Conservation (phyloP, 1,140 invertebrate genomes). For the Drosophila virilis region DNA sequence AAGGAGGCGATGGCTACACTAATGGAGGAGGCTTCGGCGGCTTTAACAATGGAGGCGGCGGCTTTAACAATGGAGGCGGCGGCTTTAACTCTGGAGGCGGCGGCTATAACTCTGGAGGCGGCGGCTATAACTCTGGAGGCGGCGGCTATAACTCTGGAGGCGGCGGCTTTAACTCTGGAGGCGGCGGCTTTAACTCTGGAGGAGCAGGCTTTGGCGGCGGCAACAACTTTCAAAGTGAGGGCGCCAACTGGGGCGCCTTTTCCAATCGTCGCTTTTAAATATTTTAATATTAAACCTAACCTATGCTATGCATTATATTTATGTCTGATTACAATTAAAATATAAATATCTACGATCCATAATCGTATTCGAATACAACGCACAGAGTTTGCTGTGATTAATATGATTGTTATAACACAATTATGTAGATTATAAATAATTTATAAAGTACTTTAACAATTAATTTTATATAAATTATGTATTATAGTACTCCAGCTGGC, state of each 20-base stretch:
- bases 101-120: constrained; percentile 25
- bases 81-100: no score
- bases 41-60: not conserved
- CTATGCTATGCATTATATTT: not conserved
- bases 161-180: not conserved
- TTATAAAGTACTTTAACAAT: no score
- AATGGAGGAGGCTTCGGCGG: not conserved
- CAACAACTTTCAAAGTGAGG: constrained; percentile 4
- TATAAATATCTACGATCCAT: not conserved
- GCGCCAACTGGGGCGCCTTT: constrained; percentile 23
- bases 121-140: not conserved
- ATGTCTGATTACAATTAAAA: constrained; percentile 11
- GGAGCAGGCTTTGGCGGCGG: not conserved
- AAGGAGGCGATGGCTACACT: constrained; percentile 3
- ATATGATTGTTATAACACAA: no score
- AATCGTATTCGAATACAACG: not conserved
- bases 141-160: constrained; percentile 7
- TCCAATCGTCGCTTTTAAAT: constrained; percentile 19
- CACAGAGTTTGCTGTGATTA: no score
- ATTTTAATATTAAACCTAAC: not conserved
- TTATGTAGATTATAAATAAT: no score
- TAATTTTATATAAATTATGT: not conserved
- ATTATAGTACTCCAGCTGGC: constrained; percentile 20
- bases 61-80: not conserved
- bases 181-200: not conserved